Evolutionary conservation across 2,113 vertebrate genomes (phyloP).

Genomic region (Hyperoodon ampullatus): DNA sequence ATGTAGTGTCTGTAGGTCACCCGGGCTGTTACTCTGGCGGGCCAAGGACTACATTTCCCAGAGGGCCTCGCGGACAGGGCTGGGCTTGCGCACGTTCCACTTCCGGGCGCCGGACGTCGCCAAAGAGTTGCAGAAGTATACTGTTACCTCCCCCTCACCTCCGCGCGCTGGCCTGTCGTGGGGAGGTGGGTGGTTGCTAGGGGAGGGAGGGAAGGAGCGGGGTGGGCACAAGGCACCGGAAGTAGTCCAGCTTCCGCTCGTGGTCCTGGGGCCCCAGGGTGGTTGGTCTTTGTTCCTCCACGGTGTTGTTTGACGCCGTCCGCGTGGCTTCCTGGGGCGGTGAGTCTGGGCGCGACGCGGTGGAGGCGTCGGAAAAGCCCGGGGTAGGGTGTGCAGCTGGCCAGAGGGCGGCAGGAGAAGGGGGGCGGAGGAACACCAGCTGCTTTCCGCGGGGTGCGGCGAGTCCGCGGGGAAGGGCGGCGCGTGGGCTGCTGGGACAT

Average conservation of each 20-base stretch:
- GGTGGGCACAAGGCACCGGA: too few species aligned
- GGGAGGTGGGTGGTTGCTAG: too few species aligned
- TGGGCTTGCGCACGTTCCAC: too few species aligned
- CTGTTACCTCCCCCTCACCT: fast-evolving
- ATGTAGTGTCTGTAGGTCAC: fast-evolving
- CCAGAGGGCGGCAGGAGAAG: too few species aligned
- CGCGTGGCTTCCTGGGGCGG: not conserved
- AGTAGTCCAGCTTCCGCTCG: too few species aligned
- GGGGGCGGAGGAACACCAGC: not conserved
- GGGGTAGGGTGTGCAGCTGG: not conserved
- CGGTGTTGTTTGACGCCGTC: not conserved
- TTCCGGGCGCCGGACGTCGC: not conserved
- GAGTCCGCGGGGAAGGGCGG: fast-evolving
- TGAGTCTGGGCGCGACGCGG: not conserved
- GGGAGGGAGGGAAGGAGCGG: fast-evolving
- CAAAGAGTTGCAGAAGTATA: not conserved
- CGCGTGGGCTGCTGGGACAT: not conserved
- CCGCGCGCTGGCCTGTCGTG: fast-evolving
- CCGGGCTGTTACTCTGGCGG: fast-evolving
- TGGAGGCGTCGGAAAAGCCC: not conserved
- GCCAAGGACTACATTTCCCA: not conserved
- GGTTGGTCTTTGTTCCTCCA: not conserved
- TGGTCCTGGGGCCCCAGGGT: not conserved
- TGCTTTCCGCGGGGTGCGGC: fast-evolving
- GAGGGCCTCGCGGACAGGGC: fast-evolving